Evolutionary conservation across 2,797 vertebrate genomes (phyloP), one percentile per base, ranked within the genome.

Genomic region (Pseudomugil tenellus): DNA sequence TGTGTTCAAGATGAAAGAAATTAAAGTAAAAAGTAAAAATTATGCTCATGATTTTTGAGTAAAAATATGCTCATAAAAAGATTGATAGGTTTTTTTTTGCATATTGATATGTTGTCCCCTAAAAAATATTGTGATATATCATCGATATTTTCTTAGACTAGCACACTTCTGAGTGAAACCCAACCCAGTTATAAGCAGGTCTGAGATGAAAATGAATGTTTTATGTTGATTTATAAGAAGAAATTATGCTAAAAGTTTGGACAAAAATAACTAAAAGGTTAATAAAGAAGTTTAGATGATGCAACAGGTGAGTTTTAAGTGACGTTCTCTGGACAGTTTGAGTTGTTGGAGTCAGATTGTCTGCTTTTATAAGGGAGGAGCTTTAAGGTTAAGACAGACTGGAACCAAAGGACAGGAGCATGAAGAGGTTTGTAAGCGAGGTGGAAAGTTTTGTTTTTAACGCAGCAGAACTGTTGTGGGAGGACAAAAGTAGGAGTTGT

Each of bases 361-460:
- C 32, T 52, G 29, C 16, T 14, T 1, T 34, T 41, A 37, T 43
- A 0, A 49, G 31, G 64, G 43, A 29, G 31, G 16, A 34, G 21
- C 19, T 58, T 35, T 58, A 17, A 14, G 41, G 31, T 37, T 34
- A 31, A 58, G 32, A 39, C 46, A 31, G 32, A 37, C 16, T 21
- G 35, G n/a, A 21, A 13, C 43, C 37, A 23, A 67, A 56, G 55
- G 43, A 19, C 31, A 37, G 28, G 56, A 67, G 25, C 55, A 17
- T 58, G 65, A 67, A 58, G n/a, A 8, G 46, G 37, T 46, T 49
- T 58, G 65, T 51, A 25, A 46, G 21, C 35, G 11, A 34, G 23
- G 11, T 13, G 46, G 46, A 49, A 23, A n/a, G 28, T 26, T 14
- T 35, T 34, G 26, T 57, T 39, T 23, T 65, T 14, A 55, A n/a